Evolutionary conservation across 2,888 invertebrate species (phyloP), one percentile per base, ranked within the genome.

Genomic region (Sabatieria punctata): DNA sequence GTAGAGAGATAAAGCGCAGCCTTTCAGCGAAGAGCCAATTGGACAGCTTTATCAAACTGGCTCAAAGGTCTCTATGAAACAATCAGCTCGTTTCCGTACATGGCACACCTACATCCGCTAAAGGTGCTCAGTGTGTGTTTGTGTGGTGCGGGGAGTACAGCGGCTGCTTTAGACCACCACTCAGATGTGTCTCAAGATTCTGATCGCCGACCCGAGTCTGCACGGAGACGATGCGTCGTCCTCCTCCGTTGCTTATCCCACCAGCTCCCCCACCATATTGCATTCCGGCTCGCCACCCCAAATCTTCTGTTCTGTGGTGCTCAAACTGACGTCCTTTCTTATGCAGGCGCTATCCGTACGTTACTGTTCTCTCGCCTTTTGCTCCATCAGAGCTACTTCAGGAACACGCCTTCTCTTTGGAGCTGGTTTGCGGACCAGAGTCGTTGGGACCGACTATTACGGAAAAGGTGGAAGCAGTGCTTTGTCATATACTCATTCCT

Each of bases 401-500:
- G 66, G 66, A 69, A 49, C 66, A 66, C 55, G 69, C 65, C 6
- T 63, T 64, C 51, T 65, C 69, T 2, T 55, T 97, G 57, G 93
- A 95, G 61, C 88, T 88, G 69, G 84, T 93, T 54, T 91, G 91
- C 66, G 88, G 89, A 30, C 85, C 86, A 30, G 82, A 80, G 57
- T 77, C 85, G 0, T 78, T 85, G 58, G 86, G 91, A 63, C 53
- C 53, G 1, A 79, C 82, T 22, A 78, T 81, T 2, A 80, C 83
- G 61, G 89, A 91, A 59, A 83, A 89, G 67, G 84, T 88, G 11
- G 91, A 95, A 71, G 85, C 86, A 59, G 82, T 91, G 73, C 76
- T 97, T 42, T 81, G 95, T 75, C 93, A 95, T 72, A 74, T 97
- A 52, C 77, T 97, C 52, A 83, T 97, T 75, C 97, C 97, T 1